Percentiles rank a stretch among this genome's conserved stretches.
phyloP scores from a whole-genome alignment of 2,888 invertebrate genomes.

The Polylopha cassiicola region DNA sequence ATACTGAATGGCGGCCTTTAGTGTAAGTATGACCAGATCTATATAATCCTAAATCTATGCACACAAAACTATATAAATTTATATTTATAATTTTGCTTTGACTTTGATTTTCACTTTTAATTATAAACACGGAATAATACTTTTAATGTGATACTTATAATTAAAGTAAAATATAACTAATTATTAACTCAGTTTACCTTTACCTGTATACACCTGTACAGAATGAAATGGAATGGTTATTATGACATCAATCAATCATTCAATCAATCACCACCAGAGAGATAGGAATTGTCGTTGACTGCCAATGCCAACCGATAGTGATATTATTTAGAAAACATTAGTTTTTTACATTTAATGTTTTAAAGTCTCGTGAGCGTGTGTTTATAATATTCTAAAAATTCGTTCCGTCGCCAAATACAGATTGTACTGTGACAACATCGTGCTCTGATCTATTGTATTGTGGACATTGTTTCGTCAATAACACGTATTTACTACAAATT shows the following conservation, averaged over 20 bases:
- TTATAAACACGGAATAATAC: not conserved
- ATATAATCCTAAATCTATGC: too few relatives aligned
- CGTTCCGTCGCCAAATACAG: constrained; percentile 38
- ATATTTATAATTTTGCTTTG: too few relatives aligned
- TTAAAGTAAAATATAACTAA: constrained; percentile 11
- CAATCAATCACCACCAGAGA: constrained; percentile 58
- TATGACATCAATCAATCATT: constrained; percentile 30
- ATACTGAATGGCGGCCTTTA: too few relatives aligned
- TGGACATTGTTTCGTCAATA: constrained; percentile 39
- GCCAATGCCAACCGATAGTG: constrained; percentile 49
- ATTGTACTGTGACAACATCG: constrained; percentile 48
- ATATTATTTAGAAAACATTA: constrained; percentile 36
- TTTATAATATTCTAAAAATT: constrained; percentile 35
- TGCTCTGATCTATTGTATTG: constrained; percentile 36
- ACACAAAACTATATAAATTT: too few relatives aligned
- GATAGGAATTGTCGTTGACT: constrained; percentile 42
- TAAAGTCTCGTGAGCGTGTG: constrained; percentile 36
- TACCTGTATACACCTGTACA: too few relatives aligned
- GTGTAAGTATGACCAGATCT: too few relatives aligned
- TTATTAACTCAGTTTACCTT: constrained; percentile 26
- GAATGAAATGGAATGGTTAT: constrained; percentile 23
- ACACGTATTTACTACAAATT: constrained; percentile 48
- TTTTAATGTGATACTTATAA: constrained; percentile 2
- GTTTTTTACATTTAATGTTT: constrained; percentile 36
- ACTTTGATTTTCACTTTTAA: too few relatives aligned